Percentiles rank a stretch among this genome's conserved stretches.
phyloP scores from a whole-genome alignment of 2,113 vertebrate genomes.

The Malurus cyaneus region DNA sequence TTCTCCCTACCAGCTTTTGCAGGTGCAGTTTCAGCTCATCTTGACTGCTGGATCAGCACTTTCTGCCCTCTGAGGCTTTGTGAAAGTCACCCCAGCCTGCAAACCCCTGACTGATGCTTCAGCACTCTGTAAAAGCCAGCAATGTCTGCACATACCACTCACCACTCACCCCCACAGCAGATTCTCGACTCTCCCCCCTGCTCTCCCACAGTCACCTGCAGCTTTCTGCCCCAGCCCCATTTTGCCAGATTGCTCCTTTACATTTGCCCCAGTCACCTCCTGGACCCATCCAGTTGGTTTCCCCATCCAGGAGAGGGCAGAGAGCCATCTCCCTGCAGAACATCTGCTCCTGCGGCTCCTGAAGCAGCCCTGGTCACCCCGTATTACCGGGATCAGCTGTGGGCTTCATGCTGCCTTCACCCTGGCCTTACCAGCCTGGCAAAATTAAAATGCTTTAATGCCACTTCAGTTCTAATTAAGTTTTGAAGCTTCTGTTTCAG shows the following conservation, averaged over 20 bases:
- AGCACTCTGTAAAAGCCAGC: neutral
- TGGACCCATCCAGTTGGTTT: neutral
- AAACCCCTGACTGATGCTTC: neutral
- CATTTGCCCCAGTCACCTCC: neutral
- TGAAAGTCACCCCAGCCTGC: conserved; percentile 33
- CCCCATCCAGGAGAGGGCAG: neutral
- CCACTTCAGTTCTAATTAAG: neutral
- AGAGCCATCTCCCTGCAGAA: neutral
- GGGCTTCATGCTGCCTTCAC: neutral
- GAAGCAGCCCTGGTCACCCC: neutral
- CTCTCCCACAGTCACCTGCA: neutral
- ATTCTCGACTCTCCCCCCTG: neutral
- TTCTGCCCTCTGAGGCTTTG: neutral
- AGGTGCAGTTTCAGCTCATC: neutral
- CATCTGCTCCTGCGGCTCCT: neutral
- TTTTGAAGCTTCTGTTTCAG: neutral
- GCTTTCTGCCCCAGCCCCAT: neutral
- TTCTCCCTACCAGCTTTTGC: neutral
- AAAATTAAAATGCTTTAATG: neutral
- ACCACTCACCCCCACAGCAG: neutral
- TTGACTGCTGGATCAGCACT: conserved; percentile 22
- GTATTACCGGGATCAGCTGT: neutral
- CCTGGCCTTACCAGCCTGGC: neutral
- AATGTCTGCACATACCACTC: neutral
- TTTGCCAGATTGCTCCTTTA: neutral